A percentile compares a stretch with the other conserved stretches of the same genome.
Evolutionary conservation across 64 coral and sea anemone genomes (phyloP).

Genomic region (Dendronephthya gigantea): DNA sequence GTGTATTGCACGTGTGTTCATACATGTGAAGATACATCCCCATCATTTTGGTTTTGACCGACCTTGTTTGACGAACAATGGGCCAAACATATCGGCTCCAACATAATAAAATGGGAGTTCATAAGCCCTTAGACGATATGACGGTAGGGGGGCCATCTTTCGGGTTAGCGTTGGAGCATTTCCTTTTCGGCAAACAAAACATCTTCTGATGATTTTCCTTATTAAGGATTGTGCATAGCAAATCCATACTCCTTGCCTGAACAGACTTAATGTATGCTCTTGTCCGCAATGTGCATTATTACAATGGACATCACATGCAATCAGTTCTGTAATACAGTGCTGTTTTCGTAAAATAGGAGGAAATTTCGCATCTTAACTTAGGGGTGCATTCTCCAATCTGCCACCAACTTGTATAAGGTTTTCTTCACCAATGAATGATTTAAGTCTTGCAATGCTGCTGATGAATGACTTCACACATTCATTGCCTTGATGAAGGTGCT

Average conservation of each 20-base stretch:
- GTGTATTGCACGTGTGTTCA: slow-evolving; percentile 45
- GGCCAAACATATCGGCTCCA: slow-evolving; percentile 49
- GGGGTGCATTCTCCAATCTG: no score
- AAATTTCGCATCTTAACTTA: no score
- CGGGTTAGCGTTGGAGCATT: background rate
- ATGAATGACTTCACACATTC: no score
- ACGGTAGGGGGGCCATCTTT: slow-evolving; percentile 52
- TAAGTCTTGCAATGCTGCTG: no score
- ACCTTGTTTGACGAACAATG: slow-evolving; percentile 48
- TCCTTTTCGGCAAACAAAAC: background rate
- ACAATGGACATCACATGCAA: background rate
- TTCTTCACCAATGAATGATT: no score
- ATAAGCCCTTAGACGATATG: slow-evolving; percentile 37
- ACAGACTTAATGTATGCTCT: background rate
- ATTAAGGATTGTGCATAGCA: background rate
- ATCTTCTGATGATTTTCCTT: background rate
- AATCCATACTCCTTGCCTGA: background rate
- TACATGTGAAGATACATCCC: slow-evolving; percentile 54
- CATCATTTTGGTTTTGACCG: slow-evolving; percentile 41
- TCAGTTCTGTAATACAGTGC: background rate
- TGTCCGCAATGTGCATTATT: background rate
- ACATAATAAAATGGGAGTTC: slow-evolving; percentile 46
- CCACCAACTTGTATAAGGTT: no score
- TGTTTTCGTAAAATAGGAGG: no score
- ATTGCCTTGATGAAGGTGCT: no score